phyloP scores from a whole-genome alignment of 2,113 vertebrate species.

The Etheostoma spectabile region DNA sequence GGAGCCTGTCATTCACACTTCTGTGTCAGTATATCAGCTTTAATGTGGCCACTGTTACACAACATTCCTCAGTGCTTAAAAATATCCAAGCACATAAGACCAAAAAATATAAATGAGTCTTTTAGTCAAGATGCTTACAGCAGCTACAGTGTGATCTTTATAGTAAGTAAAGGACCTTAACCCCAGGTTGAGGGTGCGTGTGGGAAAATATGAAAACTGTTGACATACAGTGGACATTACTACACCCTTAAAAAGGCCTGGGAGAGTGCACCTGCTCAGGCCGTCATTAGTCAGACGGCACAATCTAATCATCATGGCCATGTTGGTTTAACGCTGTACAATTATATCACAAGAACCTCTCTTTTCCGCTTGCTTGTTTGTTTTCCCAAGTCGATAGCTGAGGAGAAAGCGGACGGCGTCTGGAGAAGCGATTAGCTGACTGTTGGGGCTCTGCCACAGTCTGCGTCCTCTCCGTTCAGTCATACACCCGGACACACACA shows the following conservation, averaged over 20 bases:
- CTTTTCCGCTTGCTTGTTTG: conserved; percentile 53
- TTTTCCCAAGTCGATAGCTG: conserved; percentile 59
- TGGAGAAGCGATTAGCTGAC: conserved; percentile 59
- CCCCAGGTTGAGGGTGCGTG: not conserved
- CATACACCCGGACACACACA: conserved; percentile 46
- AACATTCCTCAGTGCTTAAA: not conserved
- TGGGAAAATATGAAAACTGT: conserved; percentile 25
- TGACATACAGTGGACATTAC: conserved; percentile 51
- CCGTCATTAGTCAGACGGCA: conserved; percentile 49
- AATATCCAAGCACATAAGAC: conserved; percentile 11
- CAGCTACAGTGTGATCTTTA: not conserved
- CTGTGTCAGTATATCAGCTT: conserved; percentile 15
- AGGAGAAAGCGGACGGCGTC: conserved; percentile 43
- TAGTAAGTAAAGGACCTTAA: not conserved
- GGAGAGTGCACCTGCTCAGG: conserved; percentile 58
- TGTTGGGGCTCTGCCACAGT: conserved; percentile 32
- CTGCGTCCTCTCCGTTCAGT: conserved; percentile 54
- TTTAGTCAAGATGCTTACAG: not conserved
- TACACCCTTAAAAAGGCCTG: conserved; percentile 38
- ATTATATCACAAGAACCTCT: conserved; percentile 46
- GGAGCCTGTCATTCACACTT: conserved; percentile 22
- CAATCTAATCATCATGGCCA: conserved; percentile 72
- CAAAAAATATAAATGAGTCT: not conserved
- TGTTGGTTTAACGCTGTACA: conserved; percentile 72
- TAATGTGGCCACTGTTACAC: not conserved